Evolutionary conservation across 2,888 invertebrate species (phyloP).

Genomic region (Molorchus minor): DNA sequence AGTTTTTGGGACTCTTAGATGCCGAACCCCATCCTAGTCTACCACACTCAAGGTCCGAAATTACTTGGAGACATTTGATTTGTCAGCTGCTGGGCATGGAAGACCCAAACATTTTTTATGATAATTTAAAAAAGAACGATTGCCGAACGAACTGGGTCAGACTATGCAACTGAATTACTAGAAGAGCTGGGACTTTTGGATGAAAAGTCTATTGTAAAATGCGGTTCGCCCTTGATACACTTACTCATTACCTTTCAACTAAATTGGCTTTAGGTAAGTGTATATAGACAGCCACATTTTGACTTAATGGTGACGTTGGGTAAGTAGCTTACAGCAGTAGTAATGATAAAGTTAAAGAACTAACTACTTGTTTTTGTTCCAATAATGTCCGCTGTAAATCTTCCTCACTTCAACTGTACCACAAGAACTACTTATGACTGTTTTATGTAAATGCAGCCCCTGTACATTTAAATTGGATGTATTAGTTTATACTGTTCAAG

Average conservation of each 20-base stretch:
- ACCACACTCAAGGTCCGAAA: slow-evolving; percentile 94
- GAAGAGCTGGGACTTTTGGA: slow-evolving; percentile 89
- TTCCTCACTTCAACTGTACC: too few species aligned
- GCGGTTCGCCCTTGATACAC: slow-evolving; percentile 88
- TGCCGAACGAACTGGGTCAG: slow-evolving; percentile 78
- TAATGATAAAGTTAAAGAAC: too few species aligned
- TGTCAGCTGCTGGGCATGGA: slow-evolving; percentile 86
- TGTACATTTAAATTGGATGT: too few species aligned
- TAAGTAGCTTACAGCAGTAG: too few species aligned
- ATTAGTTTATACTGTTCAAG: too few species aligned
- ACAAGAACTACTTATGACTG: too few species aligned
- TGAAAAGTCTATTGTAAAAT: slow-evolving; percentile 83
- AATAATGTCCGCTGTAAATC: too few species aligned
- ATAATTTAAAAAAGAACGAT: slow-evolving; percentile 88
- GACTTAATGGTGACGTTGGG: too few species aligned
- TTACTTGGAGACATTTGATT: slow-evolving; percentile 91
- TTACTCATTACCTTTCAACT: slow-evolving; percentile 88
- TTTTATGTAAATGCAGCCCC: too few species aligned
- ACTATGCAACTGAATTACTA: slow-evolving; percentile 76
- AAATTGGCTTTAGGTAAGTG: slow-evolving; percentile 78
- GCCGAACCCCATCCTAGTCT: slow-evolving; percentile 85
- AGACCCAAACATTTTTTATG: slow-evolving; percentile 89
- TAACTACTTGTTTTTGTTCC: too few species aligned
- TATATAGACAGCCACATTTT: too few species aligned
- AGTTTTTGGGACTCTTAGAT: slow-evolving; percentile 84